Base-by-base conservation (phyloP, 2,797 vertebrate genomes). In the Miichthys miiuy region DNA sequence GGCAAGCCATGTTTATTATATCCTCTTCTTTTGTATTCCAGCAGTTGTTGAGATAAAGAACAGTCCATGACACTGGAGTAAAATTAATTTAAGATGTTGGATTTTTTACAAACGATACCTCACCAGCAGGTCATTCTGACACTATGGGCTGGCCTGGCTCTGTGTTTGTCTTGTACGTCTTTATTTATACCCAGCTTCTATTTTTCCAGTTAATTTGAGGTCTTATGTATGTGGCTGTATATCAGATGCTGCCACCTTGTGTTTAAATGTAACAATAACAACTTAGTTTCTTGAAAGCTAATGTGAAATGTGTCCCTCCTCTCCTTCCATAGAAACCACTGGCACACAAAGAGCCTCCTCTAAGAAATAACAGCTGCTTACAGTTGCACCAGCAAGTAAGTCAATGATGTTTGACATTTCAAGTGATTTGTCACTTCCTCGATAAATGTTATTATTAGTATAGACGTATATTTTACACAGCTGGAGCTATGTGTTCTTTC, bases 331-430 rank as follows among this genome's bases (percentile, higher is more conserved):
- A 96, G 95, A 96, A 96, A 94, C 93, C 94, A 0, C 84, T 93
- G 90, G 79, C 89, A 84, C 95, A 94, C 91, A 96, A 96, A 95
- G 95, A 96, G 64, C 90, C 92, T 88, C 92, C 94, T 66, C 82
- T 95, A 65, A 93, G 95, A 91, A 94, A 91, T 61, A 95, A 91
- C 92, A 96, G 94, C 93, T 96, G 95, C 93, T 93, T 96, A 94
- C 95, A 95, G 94, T 66, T 96, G 91, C 95, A 96, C 93, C 95
- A 95, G 94, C 95, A 95, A 94, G 95, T 96, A 92, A 94, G 95
- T 85, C 54, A n/a, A 23, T 25, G 10, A 65, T 69, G 80, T 83
- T 25, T 65, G 60, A 58, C 0, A 47, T 62, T 64, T 61, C 17
- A 27, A 27, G 10, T 55, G 21, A 23, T 64, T 62, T 72, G 23